Base-by-base conservation (phyloP, 2,888 invertebrate species). In the Lasioglossum pauxillum region DNA sequence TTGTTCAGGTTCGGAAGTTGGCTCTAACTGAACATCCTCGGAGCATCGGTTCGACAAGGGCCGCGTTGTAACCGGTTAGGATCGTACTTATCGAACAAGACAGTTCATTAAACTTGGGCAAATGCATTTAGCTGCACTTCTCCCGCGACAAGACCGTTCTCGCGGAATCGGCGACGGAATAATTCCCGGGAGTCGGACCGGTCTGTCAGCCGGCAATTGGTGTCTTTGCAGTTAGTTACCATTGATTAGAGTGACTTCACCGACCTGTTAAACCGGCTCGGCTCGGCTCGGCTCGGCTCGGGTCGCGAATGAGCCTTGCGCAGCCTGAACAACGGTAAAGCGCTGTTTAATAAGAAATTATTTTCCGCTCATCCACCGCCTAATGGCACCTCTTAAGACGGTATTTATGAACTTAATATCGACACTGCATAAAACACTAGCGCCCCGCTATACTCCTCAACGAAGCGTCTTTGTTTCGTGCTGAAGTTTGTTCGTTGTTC, bases 141-240 rank as follows among this genome's bases (percentile, higher is more conserved):
- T 46, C 19, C 35, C 72, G 49, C 31, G 46, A 64, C 67, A 44
- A 60, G 72, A 81, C 38, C 38, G 81, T 60, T 72, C 81, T 44
- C 75, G 82, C 78, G 74, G 67, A 82, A 82, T 78, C 69, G 78
- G 44, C 78, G 78, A 79, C 75, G 82, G 75, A 82, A 85, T 85
- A 85, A 85, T 67, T 85, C 79, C 72, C 85, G 72, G 16, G 73
- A 73, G 41, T 35, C 49, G 71, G 44, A n/a, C 75, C 64, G 23
- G 80, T 31, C 71, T 57, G 77, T 77, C 72, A 78, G 53, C 8
- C 81, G 74, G 84, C 78, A 82, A 84, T 84, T 71, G 84, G 64
- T 35, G 31, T 41, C 67, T 81, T 82, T 53, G 46, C 69, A 74
- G 83, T 81, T 53, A 84, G 16, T 60, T 60, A n/a, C 82, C 60